Conservation (phyloP, 2,113 vertebrate genomes). For the Engraulis encrasicolus region DNA sequence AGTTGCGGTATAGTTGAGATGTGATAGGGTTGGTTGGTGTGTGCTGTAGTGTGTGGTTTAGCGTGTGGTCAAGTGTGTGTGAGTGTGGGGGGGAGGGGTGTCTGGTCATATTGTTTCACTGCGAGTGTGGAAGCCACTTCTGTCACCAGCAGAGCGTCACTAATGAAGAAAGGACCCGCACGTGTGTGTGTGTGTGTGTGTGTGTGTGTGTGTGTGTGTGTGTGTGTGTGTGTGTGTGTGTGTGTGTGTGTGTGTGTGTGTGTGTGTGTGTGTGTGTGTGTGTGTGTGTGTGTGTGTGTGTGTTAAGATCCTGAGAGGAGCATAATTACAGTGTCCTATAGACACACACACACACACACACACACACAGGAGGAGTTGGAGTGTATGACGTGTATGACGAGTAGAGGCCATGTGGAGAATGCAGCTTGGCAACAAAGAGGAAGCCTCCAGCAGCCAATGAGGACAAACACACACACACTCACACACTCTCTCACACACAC, state of each 20-base stretch:
- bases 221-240: neutral
- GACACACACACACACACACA: neutral
- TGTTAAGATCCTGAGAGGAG: too few species aligned
- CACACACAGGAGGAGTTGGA: conserved; percentile 5
- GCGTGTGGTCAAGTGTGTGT: neutral
- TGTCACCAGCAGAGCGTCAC: neutral
- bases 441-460: conserved; percentile 20
- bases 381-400: conserved; percentile 33
- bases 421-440: conserved; percentile 32
- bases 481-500: too few species aligned
- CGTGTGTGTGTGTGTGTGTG: neutral
- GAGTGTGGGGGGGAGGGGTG: neutral
- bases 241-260: neutral
- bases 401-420: conserved; percentile 40
- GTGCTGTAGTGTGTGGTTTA: neutral
- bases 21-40: neutral
- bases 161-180: neutral
- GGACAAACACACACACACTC: conserved; percentile 31
- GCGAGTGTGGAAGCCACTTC: neutral
- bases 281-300: neutral
- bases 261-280: neutral
- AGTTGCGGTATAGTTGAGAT: too few species aligned
- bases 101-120: neutral
- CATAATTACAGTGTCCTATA: too few species aligned
- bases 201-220: conserved; percentile 8